Evolutionary conservation across 2,797 vertebrate species (phyloP).

Genomic region (Macroramphosus scolopax): DNA sequence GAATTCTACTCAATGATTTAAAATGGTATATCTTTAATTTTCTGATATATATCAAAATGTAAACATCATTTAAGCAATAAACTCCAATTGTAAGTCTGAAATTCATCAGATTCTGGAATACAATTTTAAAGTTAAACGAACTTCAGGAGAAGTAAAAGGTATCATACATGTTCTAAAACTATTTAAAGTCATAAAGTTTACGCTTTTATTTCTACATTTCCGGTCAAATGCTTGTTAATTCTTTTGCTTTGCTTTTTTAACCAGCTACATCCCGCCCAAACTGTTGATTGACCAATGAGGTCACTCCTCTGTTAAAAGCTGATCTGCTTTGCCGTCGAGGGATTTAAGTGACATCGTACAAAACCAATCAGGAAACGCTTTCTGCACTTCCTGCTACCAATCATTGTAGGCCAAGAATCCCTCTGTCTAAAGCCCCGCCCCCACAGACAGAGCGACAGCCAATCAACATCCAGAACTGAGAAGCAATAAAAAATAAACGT

Average conservation of each 20-base stretch:
- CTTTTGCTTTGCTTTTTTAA: accelerated
- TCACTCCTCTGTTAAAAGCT: constrained; percentile 12
- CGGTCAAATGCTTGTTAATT: neutral
- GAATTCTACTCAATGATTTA: no score
- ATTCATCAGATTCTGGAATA: no score
- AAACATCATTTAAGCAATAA: no score
- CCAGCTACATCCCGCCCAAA: constrained; percentile 30
- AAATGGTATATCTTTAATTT: no score
- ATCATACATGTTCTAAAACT: no score
- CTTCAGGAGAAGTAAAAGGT: no score
- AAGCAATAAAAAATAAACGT: neutral
- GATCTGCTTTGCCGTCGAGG: no score
- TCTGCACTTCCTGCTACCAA: constrained; percentile 37
- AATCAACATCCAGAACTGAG: neutral
- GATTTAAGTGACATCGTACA: constrained; percentile 17
- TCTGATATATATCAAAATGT: no score
- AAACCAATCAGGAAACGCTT: constrained; percentile 49
- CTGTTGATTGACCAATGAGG: constrained; percentile 39
- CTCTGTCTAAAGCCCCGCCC: constrained; percentile 11
- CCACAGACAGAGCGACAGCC: neutral
- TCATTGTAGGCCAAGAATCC: constrained; percentile 73
- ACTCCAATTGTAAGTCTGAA: no score
- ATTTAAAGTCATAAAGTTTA: no score
- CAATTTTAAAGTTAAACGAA: no score
- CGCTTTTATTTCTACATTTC: constrained; percentile 29